phyloP scores from a whole-genome alignment of 1,140 invertebrate species.

The Sitobion miscanthi region DNA sequence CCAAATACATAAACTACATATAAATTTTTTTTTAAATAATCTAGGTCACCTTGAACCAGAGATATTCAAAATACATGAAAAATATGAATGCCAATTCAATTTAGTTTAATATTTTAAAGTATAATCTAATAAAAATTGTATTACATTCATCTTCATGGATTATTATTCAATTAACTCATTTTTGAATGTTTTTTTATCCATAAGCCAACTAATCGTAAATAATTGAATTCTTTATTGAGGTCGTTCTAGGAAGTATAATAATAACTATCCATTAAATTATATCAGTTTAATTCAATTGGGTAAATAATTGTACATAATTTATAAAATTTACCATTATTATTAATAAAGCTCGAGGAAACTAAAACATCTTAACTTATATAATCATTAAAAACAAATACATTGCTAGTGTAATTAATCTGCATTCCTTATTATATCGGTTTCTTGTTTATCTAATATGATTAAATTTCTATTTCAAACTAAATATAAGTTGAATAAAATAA shows the following conservation, averaged over 20 bases:
- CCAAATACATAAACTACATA: neutral
- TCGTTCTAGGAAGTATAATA: slow-evolving; percentile 4
- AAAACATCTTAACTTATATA: slow-evolving; percentile 10
- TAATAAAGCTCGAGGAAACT: slow-evolving; percentile 22
- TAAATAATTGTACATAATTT: slow-evolving; percentile 10
- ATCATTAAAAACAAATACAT: neutral
- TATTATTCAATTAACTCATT: slow-evolving; percentile 22
- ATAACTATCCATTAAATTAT: neutral
- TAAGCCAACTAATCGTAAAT: neutral
- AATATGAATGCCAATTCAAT: neutral
- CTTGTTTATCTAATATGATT: neutral
- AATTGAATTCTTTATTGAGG: slow-evolving; percentile 28
- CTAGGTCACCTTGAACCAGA: neutral
- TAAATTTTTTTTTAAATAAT: neutral
- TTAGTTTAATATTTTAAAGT: neutral
- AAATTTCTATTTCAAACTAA: neutral
- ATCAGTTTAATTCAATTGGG: neutral
- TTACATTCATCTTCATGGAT: neutral
- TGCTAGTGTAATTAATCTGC: neutral
- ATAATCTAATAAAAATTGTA: slow-evolving; percentile 12
- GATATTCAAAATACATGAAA: slow-evolving; percentile 2
- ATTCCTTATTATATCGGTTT: neutral
- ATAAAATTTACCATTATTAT: neutral
- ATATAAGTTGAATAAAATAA: neutral
- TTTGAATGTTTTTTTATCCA: neutral